Conservation (phyloP, 2,113 vertebrate species). For the Saiga tatarica region DNA sequence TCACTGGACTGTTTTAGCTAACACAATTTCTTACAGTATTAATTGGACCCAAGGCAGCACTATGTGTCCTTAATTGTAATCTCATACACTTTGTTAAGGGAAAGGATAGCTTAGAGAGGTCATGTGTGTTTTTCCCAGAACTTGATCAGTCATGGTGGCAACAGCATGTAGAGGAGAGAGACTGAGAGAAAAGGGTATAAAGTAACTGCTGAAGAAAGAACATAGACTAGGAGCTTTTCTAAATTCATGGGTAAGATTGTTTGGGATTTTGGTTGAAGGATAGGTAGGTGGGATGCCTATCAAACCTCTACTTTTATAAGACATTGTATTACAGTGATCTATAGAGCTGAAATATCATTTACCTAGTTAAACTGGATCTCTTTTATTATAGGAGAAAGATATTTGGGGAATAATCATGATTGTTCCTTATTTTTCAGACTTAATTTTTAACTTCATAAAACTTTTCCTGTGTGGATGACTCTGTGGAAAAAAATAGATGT, state of each 20-base stretch:
- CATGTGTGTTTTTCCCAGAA: background rate
- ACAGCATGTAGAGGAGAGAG: background rate
- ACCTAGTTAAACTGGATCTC: background rate
- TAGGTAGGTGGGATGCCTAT: no score
- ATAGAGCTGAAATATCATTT: background rate
- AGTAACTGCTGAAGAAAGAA: background rate
- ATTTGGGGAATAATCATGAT: background rate
- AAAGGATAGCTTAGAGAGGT: background rate
- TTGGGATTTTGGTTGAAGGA: background rate
- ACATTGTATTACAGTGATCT: background rate
- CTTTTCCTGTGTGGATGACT: background rate
- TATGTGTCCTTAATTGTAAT: background rate
- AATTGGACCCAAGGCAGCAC: background rate
- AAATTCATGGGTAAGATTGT: background rate
- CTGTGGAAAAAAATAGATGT: background rate
- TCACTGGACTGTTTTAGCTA: background rate
- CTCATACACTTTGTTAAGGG: background rate
- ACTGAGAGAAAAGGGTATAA: background rate
- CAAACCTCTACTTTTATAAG: background rate
- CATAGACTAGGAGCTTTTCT: background rate
- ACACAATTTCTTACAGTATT: background rate
- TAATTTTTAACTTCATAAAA: conserved; percentile 18
- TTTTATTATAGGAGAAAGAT: background rate
- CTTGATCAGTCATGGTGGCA: background rate
- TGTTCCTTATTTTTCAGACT: background rate